Conservation (phyloP, 1,140 invertebrate genomes). For the Leptestheria dahalacensis region DNA sequence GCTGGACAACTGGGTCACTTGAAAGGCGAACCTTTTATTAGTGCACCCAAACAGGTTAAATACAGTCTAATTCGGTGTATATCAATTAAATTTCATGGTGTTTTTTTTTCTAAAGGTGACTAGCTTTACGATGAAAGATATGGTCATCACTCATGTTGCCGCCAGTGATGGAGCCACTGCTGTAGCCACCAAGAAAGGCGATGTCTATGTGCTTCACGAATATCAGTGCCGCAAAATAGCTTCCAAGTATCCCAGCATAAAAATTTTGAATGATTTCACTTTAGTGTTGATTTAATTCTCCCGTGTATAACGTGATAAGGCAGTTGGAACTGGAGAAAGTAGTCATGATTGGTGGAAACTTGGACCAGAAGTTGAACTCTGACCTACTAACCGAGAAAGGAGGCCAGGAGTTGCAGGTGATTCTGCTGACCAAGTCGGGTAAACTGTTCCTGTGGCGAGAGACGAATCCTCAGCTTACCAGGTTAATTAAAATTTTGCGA, state of each 20-base stretch:
- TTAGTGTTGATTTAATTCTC: no score
- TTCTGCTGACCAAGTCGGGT: conserved; percentile 40
- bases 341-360: conserved; percentile 34
- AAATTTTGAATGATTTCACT: neutral
- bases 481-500: no score
- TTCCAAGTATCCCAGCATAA: conserved; percentile 31
- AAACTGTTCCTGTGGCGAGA: conserved; percentile 49
- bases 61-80: neutral
- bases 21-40: conserved; percentile 20
- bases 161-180: conserved; percentile 51
- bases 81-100: conserved; percentile 6
- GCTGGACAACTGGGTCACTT: conserved; percentile 50
- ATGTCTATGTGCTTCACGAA: conserved; percentile 52
- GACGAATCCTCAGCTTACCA: conserved; percentile 37
- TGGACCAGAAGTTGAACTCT: conserved; percentile 30
- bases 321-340: conserved; percentile 33
- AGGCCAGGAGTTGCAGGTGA: conserved; percentile 37
- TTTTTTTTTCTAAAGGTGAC: conserved; percentile 24
- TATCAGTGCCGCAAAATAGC: conserved; percentile 50
- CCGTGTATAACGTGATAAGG: conserved; percentile 27
- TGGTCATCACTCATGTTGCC: conserved; percentile 32
- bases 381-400: conserved; percentile 32
- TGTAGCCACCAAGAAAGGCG: conserved; percentile 42
- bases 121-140: conserved; percentile 27
- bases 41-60: conserved; percentile 28